Evolutionary conservation across 30 jellyfish, hydroid and myxozoan species (phyloP).

Genomic region (Hydractinia symbiolongicarpus): DNA sequence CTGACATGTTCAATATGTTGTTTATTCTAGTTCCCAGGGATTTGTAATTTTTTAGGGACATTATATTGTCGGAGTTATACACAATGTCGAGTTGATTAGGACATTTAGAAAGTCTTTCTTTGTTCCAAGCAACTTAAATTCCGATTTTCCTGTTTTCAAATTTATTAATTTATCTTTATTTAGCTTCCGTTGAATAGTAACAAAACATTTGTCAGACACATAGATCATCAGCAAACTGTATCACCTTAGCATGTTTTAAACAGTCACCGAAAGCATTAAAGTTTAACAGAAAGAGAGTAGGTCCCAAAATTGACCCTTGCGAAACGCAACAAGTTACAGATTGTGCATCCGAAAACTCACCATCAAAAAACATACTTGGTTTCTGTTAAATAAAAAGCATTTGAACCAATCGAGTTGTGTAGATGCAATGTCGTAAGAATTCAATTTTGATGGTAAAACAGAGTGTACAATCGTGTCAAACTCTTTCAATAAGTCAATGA

Average conservation of each 20-base stretch:
- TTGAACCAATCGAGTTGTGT: constrained; percentile 57
- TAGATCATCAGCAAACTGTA: constrained; percentile 57
- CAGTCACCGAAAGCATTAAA: constrained; percentile 64
- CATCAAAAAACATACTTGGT: background rate
- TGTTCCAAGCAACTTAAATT: background rate
- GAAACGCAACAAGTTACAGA: constrained; percentile 20
- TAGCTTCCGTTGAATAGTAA: background rate
- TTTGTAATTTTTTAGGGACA: background rate
- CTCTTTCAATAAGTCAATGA: constrained; percentile 58
- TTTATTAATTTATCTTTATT: constrained; percentile 1
- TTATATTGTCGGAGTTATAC: background rate
- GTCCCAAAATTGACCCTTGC: constrained; percentile 50
- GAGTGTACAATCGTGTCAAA: constrained; percentile 53
- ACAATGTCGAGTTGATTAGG: background rate
- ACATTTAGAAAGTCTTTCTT: background rate
- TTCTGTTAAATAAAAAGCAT: constrained; percentile 51
- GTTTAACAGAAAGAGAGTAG: constrained; percentile 23
- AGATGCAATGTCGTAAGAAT: constrained; percentile 33
- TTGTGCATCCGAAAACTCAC: background rate
- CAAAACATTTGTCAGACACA: constrained; percentile 12
- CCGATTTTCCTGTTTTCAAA: constrained; percentile 44
- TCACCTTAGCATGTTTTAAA: constrained; percentile 42
- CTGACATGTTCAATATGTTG: background rate
- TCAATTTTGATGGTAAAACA: constrained; percentile 32
- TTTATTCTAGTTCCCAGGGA: background rate